Percentiles rank a stretch among this genome's conserved stretches.
phyloP scores from a whole-genome alignment of 2,888 invertebrate species.

The Zaprionus obscuricornis region DNA sequence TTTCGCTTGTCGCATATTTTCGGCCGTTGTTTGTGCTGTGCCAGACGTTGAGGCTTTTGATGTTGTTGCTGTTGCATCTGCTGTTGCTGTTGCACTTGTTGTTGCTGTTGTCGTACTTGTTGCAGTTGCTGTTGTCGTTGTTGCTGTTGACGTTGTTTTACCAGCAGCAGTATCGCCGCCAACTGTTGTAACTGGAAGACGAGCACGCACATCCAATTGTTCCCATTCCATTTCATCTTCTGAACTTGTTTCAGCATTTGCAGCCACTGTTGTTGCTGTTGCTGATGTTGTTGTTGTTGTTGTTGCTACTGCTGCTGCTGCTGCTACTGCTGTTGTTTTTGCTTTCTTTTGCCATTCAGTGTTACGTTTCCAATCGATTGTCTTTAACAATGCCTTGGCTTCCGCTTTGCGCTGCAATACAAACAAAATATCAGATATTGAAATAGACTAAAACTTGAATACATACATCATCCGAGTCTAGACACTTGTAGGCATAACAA shows the following conservation, averaged over 20 bases:
- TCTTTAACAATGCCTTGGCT: constrained; percentile 93
- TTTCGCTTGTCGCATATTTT: constrained; percentile 54
- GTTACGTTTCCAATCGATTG: constrained; percentile 86
- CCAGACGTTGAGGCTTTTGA: constrained; percentile 19
- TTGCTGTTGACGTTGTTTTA: constrained; percentile 24
- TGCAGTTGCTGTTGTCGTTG: constrained; percentile 21
- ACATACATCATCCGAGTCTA: constrained; percentile 93
- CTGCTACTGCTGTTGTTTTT: constrained; percentile 41
- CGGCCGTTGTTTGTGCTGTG: constrained; percentile 27
- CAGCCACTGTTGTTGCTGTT: constrained; percentile 32
- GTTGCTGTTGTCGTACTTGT: constrained; percentile 17
- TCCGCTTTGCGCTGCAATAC: constrained; percentile 96
- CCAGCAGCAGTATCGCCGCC: constrained; percentile 7
- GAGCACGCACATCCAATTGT: constrained; percentile 65
- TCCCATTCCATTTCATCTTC: constrained; percentile 81
- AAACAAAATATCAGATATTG: not conserved
- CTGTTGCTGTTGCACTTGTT: constrained; percentile 3
- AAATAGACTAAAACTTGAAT: not conserved
- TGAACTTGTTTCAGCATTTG: constrained; percentile 73
- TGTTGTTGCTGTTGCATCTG: constrained; percentile 8
- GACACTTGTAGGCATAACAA: constrained; percentile 96
- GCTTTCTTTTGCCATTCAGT: constrained; percentile 48
- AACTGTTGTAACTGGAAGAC: constrained; percentile 40
- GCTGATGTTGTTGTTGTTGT: too few relatives aligned
- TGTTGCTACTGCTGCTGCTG: too few relatives aligned